A percentile compares a stretch with the other conserved stretches of the same genome.
Evolutionary conservation across 1,140 invertebrate genomes (phyloP).

Genomic region (Octopus bimaculoides): DNA sequence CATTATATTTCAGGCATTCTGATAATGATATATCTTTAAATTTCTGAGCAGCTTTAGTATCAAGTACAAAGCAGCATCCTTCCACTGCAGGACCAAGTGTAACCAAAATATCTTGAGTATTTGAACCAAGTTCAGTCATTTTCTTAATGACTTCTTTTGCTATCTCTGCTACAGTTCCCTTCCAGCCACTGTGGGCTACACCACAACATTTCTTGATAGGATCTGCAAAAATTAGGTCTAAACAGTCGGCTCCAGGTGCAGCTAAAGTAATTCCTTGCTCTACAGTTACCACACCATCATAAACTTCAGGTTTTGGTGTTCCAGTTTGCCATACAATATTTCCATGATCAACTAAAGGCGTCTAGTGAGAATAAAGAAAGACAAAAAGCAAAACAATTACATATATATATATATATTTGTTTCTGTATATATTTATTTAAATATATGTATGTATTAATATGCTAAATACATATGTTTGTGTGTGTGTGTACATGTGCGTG

Average conservation of each 20-base stretch:
- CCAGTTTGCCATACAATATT: slow-evolving; percentile 27
- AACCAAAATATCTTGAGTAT: slow-evolving; percentile 27
- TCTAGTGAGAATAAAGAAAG: not conserved
- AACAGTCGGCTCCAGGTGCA: slow-evolving; percentile 39
- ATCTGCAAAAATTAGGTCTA: slow-evolving; percentile 35
- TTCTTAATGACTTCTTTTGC: slow-evolving; percentile 24
- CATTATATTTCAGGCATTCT: slow-evolving; percentile 13
- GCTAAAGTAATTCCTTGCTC: slow-evolving; percentile 24
- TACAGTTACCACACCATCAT: slow-evolving; percentile 32
- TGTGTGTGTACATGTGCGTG: no score
- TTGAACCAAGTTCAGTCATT: slow-evolving; percentile 21
- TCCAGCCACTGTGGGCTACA: slow-evolving; percentile 36
- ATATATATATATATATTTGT: not conserved
- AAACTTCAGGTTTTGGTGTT: slow-evolving; percentile 20
- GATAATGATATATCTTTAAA: slow-evolving; percentile 25
- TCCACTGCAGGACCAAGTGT: slow-evolving; percentile 31
- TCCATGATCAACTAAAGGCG: slow-evolving; percentile 28
- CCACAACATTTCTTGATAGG: slow-evolving; percentile 26
- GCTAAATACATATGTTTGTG: no score
- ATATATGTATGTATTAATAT: not conserved
- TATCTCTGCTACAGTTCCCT: slow-evolving; percentile 27
- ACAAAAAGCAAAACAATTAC: not conserved
- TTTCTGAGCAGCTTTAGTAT: slow-evolving; percentile 9
- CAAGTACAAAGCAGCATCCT: slow-evolving; percentile 26
- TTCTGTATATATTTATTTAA: not conserved